Conservation (phyloP, 1,140 invertebrate genomes). For the Diorhabda elongata region DNA sequence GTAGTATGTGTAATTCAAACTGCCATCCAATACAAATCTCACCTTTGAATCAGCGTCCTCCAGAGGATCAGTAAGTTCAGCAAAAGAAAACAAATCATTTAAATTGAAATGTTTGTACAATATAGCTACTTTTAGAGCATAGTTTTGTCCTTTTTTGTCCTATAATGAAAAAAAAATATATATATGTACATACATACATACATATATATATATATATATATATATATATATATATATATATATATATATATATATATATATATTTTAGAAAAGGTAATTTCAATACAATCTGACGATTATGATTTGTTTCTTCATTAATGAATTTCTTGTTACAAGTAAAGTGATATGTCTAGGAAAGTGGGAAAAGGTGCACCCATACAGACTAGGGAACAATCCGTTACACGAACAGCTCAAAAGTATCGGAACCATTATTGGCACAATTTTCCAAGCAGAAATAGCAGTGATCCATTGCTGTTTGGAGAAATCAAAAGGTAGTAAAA, state of each 20-base stretch:
- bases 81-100: conserved; percentile 10
- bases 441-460: too few species aligned
- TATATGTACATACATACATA: too few species aligned
- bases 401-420: too few species aligned
- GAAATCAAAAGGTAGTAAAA: too few species aligned
- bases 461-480: too few species aligned
- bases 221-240: too few species aligned
- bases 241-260: too few species aligned
- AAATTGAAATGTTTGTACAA: conserved; percentile 19
- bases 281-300: background rate
- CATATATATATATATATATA: too few species aligned
- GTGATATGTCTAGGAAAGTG: background rate
- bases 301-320: background rate
- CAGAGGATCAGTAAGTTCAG: conserved; percentile 14
- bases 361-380: background rate
- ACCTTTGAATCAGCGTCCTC: conserved; percentile 11
- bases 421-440: too few species aligned
- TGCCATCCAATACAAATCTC: background rate
- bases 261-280: background rate
- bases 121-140: conserved; percentile 10
- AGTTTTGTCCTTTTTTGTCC: too few species aligned
- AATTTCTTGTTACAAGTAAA: background rate
- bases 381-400: too few species aligned
- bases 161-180: background rate
- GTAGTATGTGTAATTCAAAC: background rate